Evolutionary conservation across 35 echinoderm and acorn worm genomes (phyloP), one percentile per base, ranked within the genome.

Genomic region (Anneissia japonica): DNA sequence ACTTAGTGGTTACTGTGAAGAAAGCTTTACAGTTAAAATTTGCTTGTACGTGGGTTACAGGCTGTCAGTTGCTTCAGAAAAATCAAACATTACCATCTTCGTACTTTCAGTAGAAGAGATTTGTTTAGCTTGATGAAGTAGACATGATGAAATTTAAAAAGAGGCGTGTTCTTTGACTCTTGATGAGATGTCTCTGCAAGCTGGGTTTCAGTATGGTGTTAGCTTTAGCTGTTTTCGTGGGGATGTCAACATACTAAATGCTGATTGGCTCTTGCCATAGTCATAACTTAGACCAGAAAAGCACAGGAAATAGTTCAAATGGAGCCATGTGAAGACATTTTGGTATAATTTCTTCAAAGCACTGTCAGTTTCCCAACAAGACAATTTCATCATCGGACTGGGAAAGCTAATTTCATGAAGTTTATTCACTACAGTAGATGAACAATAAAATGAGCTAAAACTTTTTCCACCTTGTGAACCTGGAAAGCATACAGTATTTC

Each of bases 291-390:
- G n/a, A n/a, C n/a, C n/a, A n/a, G n/a, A n/a, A n/a, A n/a, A n/a
- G n/a, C n/a, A n/a, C n/a, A n/a, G n/a, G 31, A 88, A 16, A 88
- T 84, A 89, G 87, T 81, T 46, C 81, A 33, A 88, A 93, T 43
- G 4, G 14, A 14, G 89, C 83, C n/a, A 80, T 91, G 89, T 91
- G 89, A 83, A 28, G 37, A 6, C 40, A 74, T 35, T 91, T 91
- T 33, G 84, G 89, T 26, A 37, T 91, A 16, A 34, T 86, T 38
- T 86, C 83, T 76, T 23, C 30, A 0, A 86, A 30, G 38, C 26
- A 81, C 37, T 79, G 76, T 26, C 31, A 34, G 30, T 80, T 84
- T 13, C 31, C 73, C 4, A 77, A 74, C 31, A 86, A 85, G 35
- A 82, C 91, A 30, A 31, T 88, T 4, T 81, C 77, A 12, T n/a